Conservation (phyloP, 2,888 invertebrate species). For the Seira ritae region DNA sequence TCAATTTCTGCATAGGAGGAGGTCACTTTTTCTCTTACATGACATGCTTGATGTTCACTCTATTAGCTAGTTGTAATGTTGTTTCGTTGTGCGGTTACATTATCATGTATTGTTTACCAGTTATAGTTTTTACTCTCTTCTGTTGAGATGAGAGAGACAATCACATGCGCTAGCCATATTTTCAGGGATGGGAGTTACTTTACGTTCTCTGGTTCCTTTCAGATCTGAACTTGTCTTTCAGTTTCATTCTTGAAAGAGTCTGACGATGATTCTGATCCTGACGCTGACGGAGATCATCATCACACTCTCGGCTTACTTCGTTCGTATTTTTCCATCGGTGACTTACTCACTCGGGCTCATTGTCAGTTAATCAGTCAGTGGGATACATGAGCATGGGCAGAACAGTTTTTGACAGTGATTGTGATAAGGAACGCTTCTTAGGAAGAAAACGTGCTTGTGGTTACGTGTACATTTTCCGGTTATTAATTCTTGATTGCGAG, state of each 20-base stretch:
- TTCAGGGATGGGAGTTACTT: background rate
- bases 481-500: too few relatives aligned
- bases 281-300: background rate
- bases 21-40: conserved; percentile 5
- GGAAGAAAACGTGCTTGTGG: background rate
- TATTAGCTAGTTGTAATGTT: background rate
- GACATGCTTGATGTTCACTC: conserved; percentile 4
- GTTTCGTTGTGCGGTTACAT: background rate
- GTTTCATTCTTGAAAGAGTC: conserved; percentile 13
- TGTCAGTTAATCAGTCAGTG: conserved; percentile 39
- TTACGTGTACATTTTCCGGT: too few relatives aligned
- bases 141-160: background rate
- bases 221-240: conserved; percentile 2
- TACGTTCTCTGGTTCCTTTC: background rate
- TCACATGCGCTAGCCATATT: conserved; percentile 2
- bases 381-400: background rate
- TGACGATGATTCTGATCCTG: background rate
- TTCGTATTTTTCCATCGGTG: conserved; percentile 31
- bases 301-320: too few relatives aligned
- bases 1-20: background rate
- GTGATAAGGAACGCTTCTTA: background rate
- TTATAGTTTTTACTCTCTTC: conserved; percentile 4
- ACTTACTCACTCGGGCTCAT: conserved; percentile 31
- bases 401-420: background rate
- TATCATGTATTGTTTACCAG: conserved; percentile 10